phyloP scores from a whole-genome alignment of 2,888 invertebrate species.

The Spisula subtruncata region DNA sequence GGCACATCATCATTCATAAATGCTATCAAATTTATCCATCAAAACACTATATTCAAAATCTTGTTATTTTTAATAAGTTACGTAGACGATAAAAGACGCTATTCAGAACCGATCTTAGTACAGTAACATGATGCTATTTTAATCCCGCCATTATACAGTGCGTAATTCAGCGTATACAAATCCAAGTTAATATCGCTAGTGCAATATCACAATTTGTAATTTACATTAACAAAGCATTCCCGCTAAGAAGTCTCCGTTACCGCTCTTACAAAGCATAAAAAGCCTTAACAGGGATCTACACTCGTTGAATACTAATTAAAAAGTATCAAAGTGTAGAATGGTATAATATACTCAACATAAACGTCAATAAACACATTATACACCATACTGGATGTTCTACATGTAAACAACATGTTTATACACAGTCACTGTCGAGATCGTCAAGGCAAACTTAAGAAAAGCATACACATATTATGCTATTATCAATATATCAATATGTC shows the following conservation, averaged over 20 bases:
- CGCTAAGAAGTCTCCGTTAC: slow-evolving; percentile 51
- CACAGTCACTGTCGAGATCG: not conserved
- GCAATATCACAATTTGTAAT: slow-evolving; percentile 35
- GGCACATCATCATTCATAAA: slow-evolving; percentile 34
- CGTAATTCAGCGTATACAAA: slow-evolving; percentile 40
- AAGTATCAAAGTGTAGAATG: not conserved
- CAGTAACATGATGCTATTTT: slow-evolving; percentile 18
- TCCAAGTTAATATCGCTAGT: slow-evolving; percentile 16
- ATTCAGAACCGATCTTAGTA: not conserved
- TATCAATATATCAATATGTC: not conserved
- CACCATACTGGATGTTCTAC: not conserved
- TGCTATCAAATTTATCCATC: slow-evolving; percentile 18
- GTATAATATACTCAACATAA: not conserved
- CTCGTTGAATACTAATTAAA: slow-evolving; percentile 58
- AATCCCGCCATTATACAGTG: not conserved
- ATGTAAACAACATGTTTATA: not conserved
- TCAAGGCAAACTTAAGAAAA: not conserved
- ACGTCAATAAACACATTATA: slow-evolving; percentile 19
- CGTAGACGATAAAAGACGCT: not conserved
- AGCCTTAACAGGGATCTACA: not conserved
- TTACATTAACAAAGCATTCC: slow-evolving; percentile 50
- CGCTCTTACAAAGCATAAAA: slow-evolving; percentile 24
- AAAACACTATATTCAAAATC: not conserved
- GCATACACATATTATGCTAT: not conserved
- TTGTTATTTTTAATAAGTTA: not conserved